Percentiles rank a stretch among this genome's conserved stretches.
These are phyloP conservation scores for Zonitis immaculata DNA, from an alignment of 2,888 invertebrate species.

Conservation along the genomic window DNA sequence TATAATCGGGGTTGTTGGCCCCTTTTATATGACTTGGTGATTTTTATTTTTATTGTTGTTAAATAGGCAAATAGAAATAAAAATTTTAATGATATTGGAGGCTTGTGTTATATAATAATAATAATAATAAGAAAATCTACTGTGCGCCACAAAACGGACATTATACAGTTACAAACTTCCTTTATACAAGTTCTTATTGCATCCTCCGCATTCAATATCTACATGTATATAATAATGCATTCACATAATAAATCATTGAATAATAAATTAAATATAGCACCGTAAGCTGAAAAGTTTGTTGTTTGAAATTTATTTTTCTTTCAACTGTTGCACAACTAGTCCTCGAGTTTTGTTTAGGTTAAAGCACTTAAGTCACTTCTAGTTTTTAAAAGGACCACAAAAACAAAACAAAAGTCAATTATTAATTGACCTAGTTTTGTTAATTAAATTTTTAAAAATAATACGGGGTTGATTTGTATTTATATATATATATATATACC, in stretches of 20 bases:
- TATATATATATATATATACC: too few species aligned
- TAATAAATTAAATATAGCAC: too few species aligned
- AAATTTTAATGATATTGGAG: background rate
- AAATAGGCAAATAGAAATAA: background rate
- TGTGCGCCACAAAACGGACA: constrained; percentile 8
- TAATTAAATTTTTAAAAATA: too few species aligned
- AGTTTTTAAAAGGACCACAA: too few species aligned
- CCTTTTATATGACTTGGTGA: background rate
- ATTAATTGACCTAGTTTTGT: background rate
- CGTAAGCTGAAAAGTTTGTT: background rate
- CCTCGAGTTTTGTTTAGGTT: background rate
- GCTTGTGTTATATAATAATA: too few species aligned
- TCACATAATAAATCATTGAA: too few species aligned
- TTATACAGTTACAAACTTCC: constrained; percentile 15
- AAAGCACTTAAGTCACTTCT: background rate
- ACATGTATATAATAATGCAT: too few species aligned
- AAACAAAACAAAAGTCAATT: background rate
- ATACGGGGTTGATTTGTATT: too few species aligned
- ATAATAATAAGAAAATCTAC: background rate
- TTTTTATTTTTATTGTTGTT: background rate
- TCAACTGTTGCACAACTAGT: background rate
- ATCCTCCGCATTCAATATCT: background rate
- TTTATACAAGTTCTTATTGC: background rate
- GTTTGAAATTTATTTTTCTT: too few species aligned
- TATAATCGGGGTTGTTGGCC: background rate